Evolutionary conservation across 1,140 invertebrate genomes (phyloP).

Genomic region (Drosophila lacertosa): DNA sequence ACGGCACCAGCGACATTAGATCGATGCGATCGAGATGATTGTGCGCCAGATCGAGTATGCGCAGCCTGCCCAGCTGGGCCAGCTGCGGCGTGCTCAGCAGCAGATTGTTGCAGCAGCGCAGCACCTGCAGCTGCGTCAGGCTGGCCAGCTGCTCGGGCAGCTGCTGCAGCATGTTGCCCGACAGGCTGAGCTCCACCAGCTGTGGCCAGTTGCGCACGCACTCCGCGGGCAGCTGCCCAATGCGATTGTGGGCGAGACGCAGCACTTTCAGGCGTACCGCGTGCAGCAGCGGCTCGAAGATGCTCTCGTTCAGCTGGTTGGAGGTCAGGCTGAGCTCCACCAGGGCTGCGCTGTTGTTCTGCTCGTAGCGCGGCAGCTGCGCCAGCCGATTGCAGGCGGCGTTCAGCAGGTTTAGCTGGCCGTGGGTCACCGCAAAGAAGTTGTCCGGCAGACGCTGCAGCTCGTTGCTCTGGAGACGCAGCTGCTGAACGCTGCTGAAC

Average conservation of each 20-base stretch:
- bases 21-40: constrained; percentile 92
- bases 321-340: constrained; percentile 91
- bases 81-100: constrained; percentile 90
- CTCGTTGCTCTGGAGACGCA: constrained; percentile 91
- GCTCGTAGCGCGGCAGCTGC: constrained; percentile 86
- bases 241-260: constrained; percentile 91
- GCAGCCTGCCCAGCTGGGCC: constrained; percentile 89
- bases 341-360: constrained; percentile 86
- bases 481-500: constrained; percentile 88
- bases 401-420: constrained; percentile 90
- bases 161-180: constrained; percentile 91
- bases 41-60: constrained; percentile 93
- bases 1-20: constrained; percentile 89
- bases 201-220: constrained; percentile 90
- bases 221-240: constrained; percentile 90
- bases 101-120: constrained; percentile 93
- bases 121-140: constrained; percentile 89
- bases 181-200: constrained; percentile 92
- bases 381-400: constrained; percentile 91
- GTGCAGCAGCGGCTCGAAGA: constrained; percentile 88
- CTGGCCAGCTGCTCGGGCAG: constrained; percentile 91
- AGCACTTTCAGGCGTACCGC: constrained; percentile 88
- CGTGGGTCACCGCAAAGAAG: constrained; percentile 89
- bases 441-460: constrained; percentile 89
- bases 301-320: constrained; percentile 90